phyloP scores from a whole-genome alignment of 1,140 invertebrate genomes.

The Lutraria rhynchaena region DNA sequence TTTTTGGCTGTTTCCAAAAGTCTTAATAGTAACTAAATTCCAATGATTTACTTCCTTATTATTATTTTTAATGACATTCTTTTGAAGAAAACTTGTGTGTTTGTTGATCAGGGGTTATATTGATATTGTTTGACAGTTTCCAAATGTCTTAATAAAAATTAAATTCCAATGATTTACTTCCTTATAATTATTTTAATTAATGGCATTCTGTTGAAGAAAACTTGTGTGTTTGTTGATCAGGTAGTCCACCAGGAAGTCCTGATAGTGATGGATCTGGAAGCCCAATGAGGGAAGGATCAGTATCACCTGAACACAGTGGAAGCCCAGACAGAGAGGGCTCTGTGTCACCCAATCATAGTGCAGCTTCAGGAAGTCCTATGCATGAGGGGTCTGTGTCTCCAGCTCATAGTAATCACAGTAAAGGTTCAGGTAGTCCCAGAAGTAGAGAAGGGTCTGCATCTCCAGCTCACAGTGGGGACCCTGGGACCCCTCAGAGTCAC shows the following conservation, averaged over 20 bases:
- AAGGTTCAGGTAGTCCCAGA: neutral
- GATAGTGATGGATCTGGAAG: constrained; percentile 39
- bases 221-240: no score
- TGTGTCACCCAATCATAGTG: constrained; percentile 26
- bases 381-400: constrained; percentile 28
- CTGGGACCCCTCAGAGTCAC: constrained; percentile 19
- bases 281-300: constrained; percentile 33
- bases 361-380: neutral
- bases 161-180: no score
- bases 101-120: no score
- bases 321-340: constrained; percentile 40
- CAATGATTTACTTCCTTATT: no score
- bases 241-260: constrained; percentile 43
- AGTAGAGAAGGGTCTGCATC: constrained; percentile 35
- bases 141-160: no score
- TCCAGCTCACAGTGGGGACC: constrained; percentile 25
- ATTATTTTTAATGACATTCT: no score
- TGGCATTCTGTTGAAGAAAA: no score
- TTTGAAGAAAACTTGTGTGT: no score
- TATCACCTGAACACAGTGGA: constrained; percentile 45
- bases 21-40: no score
- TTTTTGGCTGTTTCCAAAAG: no score
- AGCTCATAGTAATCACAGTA: constrained; percentile 1
- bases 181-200: no score
- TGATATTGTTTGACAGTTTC: no score